phyloP scores from a whole-genome alignment of 2,888 invertebrate genomes.

The Pseudeuparius sepicola region DNA sequence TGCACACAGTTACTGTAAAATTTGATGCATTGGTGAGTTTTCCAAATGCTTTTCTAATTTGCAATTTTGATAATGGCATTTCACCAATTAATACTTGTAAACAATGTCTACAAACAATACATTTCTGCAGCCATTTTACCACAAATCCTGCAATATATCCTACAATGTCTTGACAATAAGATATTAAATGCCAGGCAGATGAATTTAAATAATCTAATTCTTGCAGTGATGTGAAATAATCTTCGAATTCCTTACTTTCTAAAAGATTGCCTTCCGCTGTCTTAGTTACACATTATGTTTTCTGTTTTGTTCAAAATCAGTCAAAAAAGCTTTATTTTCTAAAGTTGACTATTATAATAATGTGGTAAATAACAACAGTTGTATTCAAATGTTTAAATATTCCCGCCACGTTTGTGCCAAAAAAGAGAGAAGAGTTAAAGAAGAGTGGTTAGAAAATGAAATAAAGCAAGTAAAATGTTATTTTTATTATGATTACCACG shows the following conservation, averaged over 20 bases:
- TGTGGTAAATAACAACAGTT: no score
- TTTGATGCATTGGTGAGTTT: neutral
- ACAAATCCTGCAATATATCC: conserved; percentile 7
- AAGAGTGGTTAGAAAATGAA: no score
- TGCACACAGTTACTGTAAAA: no score
- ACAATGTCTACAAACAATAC: neutral
- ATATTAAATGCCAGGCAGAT: neutral
- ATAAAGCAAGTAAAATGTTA: no score
- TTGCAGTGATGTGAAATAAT: neutral
- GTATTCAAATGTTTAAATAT: no score
- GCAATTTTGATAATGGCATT: neutral
- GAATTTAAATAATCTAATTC: neutral
- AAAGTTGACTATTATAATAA: no score
- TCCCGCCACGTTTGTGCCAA: no score
- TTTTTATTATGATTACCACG: no score
- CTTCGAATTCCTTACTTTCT: neutral
- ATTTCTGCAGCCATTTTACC: neutral
- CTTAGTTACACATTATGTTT: neutral
- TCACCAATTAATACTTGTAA: neutral
- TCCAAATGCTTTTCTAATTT: conserved; percentile 1
- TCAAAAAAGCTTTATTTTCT: no score
- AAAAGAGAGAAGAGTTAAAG: no score
- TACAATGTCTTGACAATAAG: neutral
- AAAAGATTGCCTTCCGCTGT: neutral
- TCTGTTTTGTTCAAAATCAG: no score